Percentiles rank a stretch among this genome's conserved stretches.
phyloP scores from a whole-genome alignment of 2,113 vertebrate genomes.

The Myotis davidii region DNA sequence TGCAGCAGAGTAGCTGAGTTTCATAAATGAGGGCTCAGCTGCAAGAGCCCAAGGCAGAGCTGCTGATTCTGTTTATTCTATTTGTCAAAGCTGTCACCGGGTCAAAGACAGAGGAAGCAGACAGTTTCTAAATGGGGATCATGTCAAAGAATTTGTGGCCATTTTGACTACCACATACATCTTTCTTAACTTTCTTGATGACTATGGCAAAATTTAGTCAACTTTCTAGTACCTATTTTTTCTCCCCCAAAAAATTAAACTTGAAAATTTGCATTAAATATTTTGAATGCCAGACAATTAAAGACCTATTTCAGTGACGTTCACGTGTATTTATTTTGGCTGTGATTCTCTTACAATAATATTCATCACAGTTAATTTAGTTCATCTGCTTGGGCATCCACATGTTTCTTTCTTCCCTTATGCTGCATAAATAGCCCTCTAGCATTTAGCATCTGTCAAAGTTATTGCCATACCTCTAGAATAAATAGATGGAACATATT shows the following conservation, averaged over 20 bases:
- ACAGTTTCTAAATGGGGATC: background rate
- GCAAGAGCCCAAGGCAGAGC: background rate
- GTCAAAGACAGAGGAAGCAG: background rate
- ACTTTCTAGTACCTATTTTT: background rate
- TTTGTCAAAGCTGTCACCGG: background rate
- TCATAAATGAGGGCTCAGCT: background rate
- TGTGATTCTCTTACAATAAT: background rate
- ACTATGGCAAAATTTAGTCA: background rate
- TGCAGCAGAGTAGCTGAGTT: background rate
- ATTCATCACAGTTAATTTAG: background rate
- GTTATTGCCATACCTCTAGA: background rate
- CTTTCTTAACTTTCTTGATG: background rate
- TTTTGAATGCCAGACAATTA: background rate
- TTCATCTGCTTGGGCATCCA: background rate
- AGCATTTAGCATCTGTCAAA: background rate
- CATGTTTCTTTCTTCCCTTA: background rate
- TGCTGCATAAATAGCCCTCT: background rate
- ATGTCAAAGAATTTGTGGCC: background rate
- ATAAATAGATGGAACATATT: background rate
- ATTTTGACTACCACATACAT: background rate
- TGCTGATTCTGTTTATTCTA: background rate
- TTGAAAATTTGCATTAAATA: background rate
- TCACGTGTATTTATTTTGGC: background rate
- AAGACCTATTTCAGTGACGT: background rate
- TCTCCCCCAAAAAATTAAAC: background rate